Evolutionary conservation across 2,888 invertebrate species (phyloP), one percentile per base, ranked within the genome.

Genomic region (Aricia artaxerxes): DNA sequence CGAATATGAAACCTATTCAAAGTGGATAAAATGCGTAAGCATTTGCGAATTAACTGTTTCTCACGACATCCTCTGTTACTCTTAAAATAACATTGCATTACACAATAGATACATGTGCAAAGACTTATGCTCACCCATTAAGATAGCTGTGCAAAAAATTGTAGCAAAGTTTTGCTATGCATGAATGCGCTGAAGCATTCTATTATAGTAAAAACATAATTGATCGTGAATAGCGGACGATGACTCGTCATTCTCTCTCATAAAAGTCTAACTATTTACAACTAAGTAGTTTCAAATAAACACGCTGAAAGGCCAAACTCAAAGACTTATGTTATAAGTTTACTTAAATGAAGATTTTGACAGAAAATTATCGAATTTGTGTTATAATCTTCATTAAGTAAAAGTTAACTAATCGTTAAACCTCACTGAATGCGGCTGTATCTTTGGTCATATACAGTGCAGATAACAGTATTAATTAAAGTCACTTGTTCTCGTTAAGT

Each of bases 401-500:
- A 57, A 57, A 57, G 57, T 57, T 16, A 57, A 57, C 16, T 57
- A 57, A 49, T 49, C 49, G 49, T 49, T 49, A 49, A 49, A 44
- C 44, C 44, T 44, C 44, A 7, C 31, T 5, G 1, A 1, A 5
- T 60, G 4, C 24, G 57, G 4, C 2, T n/a, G 24, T 24, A 61
- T 31, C 11, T 64, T 9, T 64, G 31, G 64, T 24, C 31, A 64
- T 64, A 11, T 53, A 35, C 24, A n/a, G 38, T 73, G 2, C 35
- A 53, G 88, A 90, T 88, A 90, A 90, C 87, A 69, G 88, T 89
- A 88, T 91, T 91, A 92, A 94, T 94, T 94, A 94, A 93, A 92
- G 86, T 91, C 92, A 92, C 91, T 93, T 93, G 87, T 87, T 91
- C 93, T 92, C 89, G 92, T 93, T 93, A 93, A 84, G 87, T 86